Conservation (phyloP, 1,140 invertebrate genomes). For the Palaemon carinicauda region DNA sequence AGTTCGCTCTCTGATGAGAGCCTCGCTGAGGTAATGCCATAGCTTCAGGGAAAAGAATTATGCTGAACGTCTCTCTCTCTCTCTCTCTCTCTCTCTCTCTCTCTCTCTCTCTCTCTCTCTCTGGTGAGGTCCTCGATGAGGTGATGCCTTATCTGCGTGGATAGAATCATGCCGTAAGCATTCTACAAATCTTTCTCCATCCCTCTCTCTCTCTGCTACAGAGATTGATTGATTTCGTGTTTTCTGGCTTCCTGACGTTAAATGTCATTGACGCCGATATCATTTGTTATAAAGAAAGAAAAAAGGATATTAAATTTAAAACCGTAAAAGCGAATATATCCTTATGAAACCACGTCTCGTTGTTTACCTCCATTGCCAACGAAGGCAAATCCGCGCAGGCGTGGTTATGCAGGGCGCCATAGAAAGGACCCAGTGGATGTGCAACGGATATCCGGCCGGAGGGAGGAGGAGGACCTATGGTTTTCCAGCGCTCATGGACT, state of each 20-base stretch:
- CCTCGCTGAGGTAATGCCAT: not conserved
- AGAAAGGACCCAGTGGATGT: not conserved
- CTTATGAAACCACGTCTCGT: too few relatives aligned
- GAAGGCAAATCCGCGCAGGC: not conserved
- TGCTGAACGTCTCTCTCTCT: not conserved
- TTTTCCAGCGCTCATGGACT: constrained; percentile 29
- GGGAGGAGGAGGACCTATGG: not conserved
- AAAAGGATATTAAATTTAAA: too few relatives aligned
- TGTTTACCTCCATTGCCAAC: not conserved
- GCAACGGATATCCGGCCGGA: not conserved
- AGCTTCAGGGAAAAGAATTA: not conserved
- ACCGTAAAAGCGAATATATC: too few relatives aligned
- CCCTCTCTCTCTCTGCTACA: too few relatives aligned
- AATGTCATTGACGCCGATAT: too few relatives aligned
- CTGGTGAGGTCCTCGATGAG: too few relatives aligned
- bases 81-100: constrained; percentile 17
- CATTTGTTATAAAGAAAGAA: too few relatives aligned
- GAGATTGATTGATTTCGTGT: too few relatives aligned
- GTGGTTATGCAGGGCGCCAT: not conserved
- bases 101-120: not conserved
- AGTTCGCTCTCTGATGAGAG: not conserved
- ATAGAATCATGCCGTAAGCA: too few relatives aligned
- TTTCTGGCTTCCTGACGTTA: too few relatives aligned
- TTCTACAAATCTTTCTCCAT: too few relatives aligned
- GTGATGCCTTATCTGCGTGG: too few relatives aligned